These are phyloP conservation scores for Cossypha niveicapilla DNA, from an alignment of 2,797 vertebrate genomes.

Conservation along the genomic window DNA sequence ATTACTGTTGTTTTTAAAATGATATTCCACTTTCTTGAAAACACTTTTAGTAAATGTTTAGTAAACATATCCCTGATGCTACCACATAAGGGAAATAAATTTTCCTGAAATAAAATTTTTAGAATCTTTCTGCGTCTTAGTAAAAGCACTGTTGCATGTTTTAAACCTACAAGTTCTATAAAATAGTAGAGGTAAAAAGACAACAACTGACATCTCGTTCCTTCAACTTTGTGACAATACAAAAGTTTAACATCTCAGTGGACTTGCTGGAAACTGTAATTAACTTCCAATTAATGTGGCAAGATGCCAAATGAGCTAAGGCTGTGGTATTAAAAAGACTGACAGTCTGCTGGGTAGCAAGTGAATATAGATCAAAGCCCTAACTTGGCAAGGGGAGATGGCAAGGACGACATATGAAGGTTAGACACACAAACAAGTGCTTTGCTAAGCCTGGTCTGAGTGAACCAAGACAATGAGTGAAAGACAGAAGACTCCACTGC, in stretches of 20 bases:
- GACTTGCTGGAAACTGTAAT: slow-evolving; percentile 15
- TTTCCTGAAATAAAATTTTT: neutral
- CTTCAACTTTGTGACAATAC: neutral
- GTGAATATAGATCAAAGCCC: slow-evolving; percentile 20
- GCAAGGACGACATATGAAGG: neutral
- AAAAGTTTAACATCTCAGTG: neutral
- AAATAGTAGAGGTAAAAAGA: neutral
- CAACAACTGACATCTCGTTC: neutral
- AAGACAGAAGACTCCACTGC: neutral
- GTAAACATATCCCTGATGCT: neutral
- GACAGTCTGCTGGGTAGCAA: slow-evolving; percentile 2
- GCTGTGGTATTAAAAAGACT: neutral
- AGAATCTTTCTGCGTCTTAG: neutral
- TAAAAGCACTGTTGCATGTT: neutral
- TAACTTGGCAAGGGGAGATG: neutral
- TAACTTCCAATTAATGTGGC: slow-evolving; percentile 26
- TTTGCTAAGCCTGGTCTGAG: neutral
- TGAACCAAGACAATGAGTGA: neutral
- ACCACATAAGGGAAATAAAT: neutral
- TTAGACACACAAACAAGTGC: neutral
- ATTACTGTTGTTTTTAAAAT: neutral
- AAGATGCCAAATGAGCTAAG: slow-evolving; percentile 3
- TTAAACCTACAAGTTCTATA: neutral
- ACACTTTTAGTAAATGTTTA: neutral
- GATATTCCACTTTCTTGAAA: neutral